Base-by-base conservation (phyloP, 2,888 invertebrate species). In the Tiliacea aurago region DNA sequence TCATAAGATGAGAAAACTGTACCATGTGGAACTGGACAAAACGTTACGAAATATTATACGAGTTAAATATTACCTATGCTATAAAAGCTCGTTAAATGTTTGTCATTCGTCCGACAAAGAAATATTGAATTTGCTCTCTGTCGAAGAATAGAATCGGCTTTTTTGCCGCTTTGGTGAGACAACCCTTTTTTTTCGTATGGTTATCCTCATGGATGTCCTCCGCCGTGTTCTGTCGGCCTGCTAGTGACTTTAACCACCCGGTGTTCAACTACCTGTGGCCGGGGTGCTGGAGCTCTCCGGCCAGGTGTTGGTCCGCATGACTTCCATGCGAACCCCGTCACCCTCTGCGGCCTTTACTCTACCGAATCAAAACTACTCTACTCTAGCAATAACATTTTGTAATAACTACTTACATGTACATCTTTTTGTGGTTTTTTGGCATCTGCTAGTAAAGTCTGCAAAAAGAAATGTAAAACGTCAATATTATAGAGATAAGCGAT, bases 401-500 rank as follows among this genome's bases (percentile, higher is more conserved):
- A 56, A 47, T 41, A 20, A 68, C 13, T 74, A 97, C 97, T 97
- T 95, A 98, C 98, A 97, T 98, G 98, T 96, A 98, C 98, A 97
- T 98, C 98, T 94, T 97, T 98, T 94, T 97, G 98, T 89, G 98
- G 98, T 94, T 98, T 98, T 96, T 98, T 98, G 94, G 98, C 98
- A 94, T 98, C 98, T 89, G 97, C 97, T 92, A 98, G 95, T 90
- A 98, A 96, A 88, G 97, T 97, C 98, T 98, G 97, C 70, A 80
- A 97, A 97, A 89, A 75, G 74, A 80, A 81, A 75, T 13, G 13
- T 33, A 37, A 49, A n/a, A 41, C 20, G 15, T 69, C 13, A 67
- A 13, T 47, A 28, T 56, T 10, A 41, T 41, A 41, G 41, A 41
- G 9, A 9, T 41, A 41, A 37, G 37, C 6, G 37, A 4, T 0